phyloP scores from a whole-genome alignment of 2,113 vertebrate species.

The Microcebus griseorufus region DNA sequence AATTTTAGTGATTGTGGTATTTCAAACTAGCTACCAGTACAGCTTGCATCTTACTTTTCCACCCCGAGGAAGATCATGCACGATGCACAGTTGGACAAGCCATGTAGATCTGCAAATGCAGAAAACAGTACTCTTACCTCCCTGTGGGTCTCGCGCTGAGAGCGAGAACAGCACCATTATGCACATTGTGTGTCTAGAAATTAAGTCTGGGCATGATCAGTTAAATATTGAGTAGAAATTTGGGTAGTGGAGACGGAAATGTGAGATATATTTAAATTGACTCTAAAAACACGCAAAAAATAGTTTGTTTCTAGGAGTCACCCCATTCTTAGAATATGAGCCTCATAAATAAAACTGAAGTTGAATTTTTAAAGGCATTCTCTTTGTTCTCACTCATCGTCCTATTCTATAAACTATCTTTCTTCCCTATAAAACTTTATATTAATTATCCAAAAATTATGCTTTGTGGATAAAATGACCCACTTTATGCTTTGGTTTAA shows the following conservation, averaged over 20 bases:
- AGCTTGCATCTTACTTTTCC: not conserved
- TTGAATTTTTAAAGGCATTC: not conserved
- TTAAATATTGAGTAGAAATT: slow-evolving; percentile 51
- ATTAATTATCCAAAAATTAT: not conserved
- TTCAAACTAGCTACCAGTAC: slow-evolving; percentile 28
- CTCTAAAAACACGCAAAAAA: not conserved
- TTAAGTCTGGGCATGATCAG: not conserved
- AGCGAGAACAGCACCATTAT: not conserved
- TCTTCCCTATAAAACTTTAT: not conserved
- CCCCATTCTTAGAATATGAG: not conserved
- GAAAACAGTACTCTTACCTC: not conserved
- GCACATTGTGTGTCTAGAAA: slow-evolving; percentile 35
- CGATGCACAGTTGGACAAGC: slow-evolving; percentile 21
- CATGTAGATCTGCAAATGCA: not conserved
- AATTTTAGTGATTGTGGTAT: not conserved
- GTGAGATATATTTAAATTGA: slow-evolving; percentile 3
- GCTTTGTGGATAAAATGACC: too few relatives aligned
- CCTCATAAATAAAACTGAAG: not conserved
- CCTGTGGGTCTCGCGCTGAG: not conserved
- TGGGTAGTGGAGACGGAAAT: not conserved
- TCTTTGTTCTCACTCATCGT: not conserved
- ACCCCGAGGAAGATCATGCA: not conserved
- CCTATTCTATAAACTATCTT: not conserved
- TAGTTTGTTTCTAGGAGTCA: not conserved
- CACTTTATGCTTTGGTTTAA: not conserved